Conservation (phyloP, 2,888 invertebrate genomes). For the Orthosia gracilis region DNA sequence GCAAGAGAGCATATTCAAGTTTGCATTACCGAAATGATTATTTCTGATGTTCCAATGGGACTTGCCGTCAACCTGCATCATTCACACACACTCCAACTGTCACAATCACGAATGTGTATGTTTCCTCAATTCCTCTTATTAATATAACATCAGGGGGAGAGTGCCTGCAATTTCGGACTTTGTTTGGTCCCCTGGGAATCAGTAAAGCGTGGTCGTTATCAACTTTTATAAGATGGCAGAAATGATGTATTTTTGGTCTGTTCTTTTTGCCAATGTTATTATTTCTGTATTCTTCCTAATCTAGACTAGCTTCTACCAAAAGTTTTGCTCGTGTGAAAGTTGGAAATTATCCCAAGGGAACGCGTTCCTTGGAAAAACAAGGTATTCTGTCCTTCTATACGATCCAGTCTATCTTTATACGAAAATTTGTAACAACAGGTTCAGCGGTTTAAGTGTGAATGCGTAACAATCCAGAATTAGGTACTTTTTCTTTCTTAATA, state of each 20-base stretch:
- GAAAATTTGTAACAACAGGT: too few species aligned
- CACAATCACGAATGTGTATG: conserved; percentile 20
- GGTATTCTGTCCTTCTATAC: too few species aligned
- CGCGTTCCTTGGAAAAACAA: too few species aligned
- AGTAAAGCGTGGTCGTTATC: conserved; percentile 45
- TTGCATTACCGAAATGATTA: background rate
- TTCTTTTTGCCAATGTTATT: conserved; percentile 2
- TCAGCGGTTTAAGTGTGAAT: too few species aligned
- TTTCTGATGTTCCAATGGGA: background rate
- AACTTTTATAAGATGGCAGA: conserved; percentile 28
- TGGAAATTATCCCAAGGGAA: too few species aligned
- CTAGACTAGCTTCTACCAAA: background rate
- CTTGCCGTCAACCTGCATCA: conserved; percentile 24
- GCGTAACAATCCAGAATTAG: too few species aligned
- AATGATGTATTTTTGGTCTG: conserved; percentile 1
- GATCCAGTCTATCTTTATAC: too few species aligned
- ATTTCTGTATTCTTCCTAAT: background rate
- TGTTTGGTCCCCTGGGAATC: conserved; percentile 38
- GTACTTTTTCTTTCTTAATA: too few species aligned
- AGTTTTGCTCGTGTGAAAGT: too few species aligned
- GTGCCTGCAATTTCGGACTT: conserved; percentile 34
- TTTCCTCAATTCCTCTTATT: conserved; percentile 46
- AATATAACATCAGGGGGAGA: conserved; percentile 46
- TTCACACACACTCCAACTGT: conserved; percentile 9
- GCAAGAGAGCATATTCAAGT: background rate